phyloP scores from a whole-genome alignment of 2,888 invertebrate species.

The Phlogophora meticulosa region DNA sequence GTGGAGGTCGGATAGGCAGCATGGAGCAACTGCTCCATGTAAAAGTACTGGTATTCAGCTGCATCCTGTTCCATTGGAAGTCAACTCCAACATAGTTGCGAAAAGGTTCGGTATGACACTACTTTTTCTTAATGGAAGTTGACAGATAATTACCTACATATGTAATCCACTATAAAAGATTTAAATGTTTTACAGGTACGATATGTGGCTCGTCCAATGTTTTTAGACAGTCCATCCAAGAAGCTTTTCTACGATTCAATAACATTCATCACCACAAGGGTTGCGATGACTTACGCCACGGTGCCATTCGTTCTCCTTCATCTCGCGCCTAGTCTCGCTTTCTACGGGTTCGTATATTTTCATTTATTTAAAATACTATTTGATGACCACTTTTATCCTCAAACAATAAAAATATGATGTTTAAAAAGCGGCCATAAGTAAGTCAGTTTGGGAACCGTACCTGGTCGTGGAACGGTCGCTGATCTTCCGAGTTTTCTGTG shows the following conservation, averaged over 20 bases:
- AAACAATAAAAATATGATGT: not conserved
- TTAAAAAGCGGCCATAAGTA: not conserved
- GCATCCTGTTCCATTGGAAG: too few relatives aligned
- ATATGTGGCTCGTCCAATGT: slow-evolving; percentile 94
- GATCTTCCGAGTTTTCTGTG: too few relatives aligned
- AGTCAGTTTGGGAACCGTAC: not conserved
- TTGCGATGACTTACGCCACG: slow-evolving; percentile 97
- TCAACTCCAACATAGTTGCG: too few relatives aligned
- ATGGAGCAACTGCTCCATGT: too few relatives aligned
- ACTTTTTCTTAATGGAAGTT: too few relatives aligned
- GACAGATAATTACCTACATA: too few relatives aligned
- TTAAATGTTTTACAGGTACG: slow-evolving; percentile 92
- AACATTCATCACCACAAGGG: slow-evolving; percentile 95
- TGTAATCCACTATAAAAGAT: not conserved
- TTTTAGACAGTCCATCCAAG: slow-evolving; percentile 92
- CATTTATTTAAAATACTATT: not conserved
- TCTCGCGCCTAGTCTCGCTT: slow-evolving; percentile 93
- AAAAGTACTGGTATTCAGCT: too few relatives aligned
- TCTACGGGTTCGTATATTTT: slow-evolving; percentile 93
- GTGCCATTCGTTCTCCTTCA: slow-evolving; percentile 98
- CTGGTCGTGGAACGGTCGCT: not conserved
- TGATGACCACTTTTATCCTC: not conserved
- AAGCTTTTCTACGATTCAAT: slow-evolving; percentile 95
- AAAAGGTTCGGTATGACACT: too few relatives aligned
- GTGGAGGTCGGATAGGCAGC: too few relatives aligned